Percentiles rank a stretch among this genome's conserved stretches.
These are phyloP conservation scores for Charina bottae DNA, from an alignment of 2,113 vertebrate species.

Conservation along the genomic window DNA sequence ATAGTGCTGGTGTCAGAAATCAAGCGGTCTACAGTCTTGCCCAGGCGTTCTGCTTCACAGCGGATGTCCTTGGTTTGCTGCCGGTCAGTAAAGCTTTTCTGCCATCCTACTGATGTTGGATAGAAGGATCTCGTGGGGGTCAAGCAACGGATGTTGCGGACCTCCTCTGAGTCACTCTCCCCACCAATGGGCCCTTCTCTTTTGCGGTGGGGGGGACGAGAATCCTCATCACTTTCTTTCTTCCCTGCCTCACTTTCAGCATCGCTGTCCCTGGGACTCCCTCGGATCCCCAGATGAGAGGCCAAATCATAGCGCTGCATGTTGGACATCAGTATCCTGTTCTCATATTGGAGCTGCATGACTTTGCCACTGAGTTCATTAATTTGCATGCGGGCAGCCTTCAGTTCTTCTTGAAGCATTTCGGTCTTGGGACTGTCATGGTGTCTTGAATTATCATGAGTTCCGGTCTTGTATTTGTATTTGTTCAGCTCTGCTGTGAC, in stretches of 20 bases:
- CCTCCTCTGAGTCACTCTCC: constrained; percentile 96
- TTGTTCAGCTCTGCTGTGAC: constrained; percentile 93
- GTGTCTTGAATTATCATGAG: constrained; percentile 85
- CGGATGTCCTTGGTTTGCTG: constrained; percentile 98
- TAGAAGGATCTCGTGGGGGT: constrained; percentile 93
- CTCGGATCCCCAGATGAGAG: constrained; percentile 92
- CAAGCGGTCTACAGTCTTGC: constrained; percentile 94
- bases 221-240: constrained; percentile 92
- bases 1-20: constrained; percentile 97
- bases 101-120: constrained; percentile 81
- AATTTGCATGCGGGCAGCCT: constrained; percentile 93
- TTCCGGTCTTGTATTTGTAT: constrained; percentile 92
- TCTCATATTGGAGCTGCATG: constrained; percentile 98
- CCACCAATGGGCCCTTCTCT: constrained; percentile 94
- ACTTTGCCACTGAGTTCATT: constrained; percentile 98
- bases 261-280: constrained; percentile 93
- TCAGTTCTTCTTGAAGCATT: constrained; percentile 93
- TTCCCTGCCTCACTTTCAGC: constrained; percentile 92
- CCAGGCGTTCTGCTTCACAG: constrained; percentile 92
- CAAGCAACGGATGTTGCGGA: constrained; percentile 94
- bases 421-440: constrained; percentile 88
- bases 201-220: constrained; percentile 93
- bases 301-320: constrained; percentile 98
- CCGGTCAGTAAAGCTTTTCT: constrained; percentile 92
- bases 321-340: constrained; percentile 96